These are phyloP conservation scores for Poicephalus meyeri DNA, from an alignment of 2,113 vertebrate genomes.

Conservation along the genomic window DNA sequence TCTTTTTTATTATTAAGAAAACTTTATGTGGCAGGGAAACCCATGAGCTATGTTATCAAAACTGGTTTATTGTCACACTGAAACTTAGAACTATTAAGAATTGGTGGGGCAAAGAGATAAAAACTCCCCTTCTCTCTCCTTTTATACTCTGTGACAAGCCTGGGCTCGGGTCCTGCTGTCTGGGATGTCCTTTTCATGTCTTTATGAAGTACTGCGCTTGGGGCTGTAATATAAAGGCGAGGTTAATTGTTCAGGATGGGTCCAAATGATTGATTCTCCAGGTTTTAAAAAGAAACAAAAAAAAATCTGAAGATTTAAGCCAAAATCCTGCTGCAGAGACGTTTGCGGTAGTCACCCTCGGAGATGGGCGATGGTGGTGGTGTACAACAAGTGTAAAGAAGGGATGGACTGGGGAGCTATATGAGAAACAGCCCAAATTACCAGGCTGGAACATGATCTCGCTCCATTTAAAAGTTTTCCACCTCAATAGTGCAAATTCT, in stretches of 20 bases:
- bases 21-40: conserved; percentile 59
- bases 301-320: not conserved
- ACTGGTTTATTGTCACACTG: conserved; percentile 46
- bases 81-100: conserved; percentile 37
- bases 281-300: not conserved
- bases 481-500: not conserved
- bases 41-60: conserved; percentile 53
- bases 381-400: not conserved
- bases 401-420: not conserved
- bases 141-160: conserved; percentile 47
- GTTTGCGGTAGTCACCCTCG: accelerated
- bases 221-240: conserved; percentile 21
- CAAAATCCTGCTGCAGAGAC: not conserved
- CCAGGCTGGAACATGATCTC: not conserved
- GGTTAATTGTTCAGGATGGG: conserved; percentile 59
- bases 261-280: conserved; percentile 26
- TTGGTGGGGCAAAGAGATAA: conserved; percentile 1
- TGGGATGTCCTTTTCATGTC: conserved; percentile 52
- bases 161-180: conserved; percentile 2
- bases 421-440: not conserved
- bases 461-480: not conserved
- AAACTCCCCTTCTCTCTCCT: conserved; percentile 46
- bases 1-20: conserved; percentile 72
- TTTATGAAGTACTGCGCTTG: conserved; percentile 26
- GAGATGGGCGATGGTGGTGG: not conserved